Base-by-base conservation (phyloP, 2,888 invertebrate species). In the Cephonodes hylas region DNA sequence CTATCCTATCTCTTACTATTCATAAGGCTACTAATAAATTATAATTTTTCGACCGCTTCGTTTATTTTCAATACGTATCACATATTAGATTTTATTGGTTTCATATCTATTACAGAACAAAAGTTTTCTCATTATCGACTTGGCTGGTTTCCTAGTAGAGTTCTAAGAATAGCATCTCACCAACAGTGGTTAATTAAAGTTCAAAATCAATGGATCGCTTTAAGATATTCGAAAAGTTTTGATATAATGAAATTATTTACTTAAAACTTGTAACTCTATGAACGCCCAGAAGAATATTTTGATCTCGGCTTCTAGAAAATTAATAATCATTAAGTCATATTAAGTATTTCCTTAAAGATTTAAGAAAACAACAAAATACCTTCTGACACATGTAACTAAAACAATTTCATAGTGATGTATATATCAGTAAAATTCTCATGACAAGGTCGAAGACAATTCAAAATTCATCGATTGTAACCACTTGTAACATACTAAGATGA, bases 161-260 rank as follows among this genome's bases (percentile, higher is more conserved):
- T 3, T 42, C 25, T 42, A 42, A 23, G 42, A 42, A 58, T 25
- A 23, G n/a, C 3, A 42, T 42, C 25, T 42, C 23, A 15, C 25
- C 42, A 18, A 56, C 31, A 42, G 25, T 38, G 42, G 23, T 42
- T 58, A 58, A 58, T 58, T 58, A 58, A 58, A 18, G 42, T 58
- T 58, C 20, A 8, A 42, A 25, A 23, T 42, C 42, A 58, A 58
- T 58, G 42, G 1, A 23, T 58, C 25, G 42, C 15, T 58, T n/a
- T 42, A 15, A 25, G 42, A 23, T 42, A 58, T 58, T 42, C 23
- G 25, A 42, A 42, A 58, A 58, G 42, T 58, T 58, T 22, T 25
- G 42, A 46, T 23, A n/a, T 46, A 46, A 46, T 46, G 4, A 46
- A 46, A 46, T 46, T 46, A 23, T 46, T 23, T 46, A 46, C 45